Conservation (phyloP, 1,140 invertebrate species). For the Spodoptera frugiperda region DNA sequence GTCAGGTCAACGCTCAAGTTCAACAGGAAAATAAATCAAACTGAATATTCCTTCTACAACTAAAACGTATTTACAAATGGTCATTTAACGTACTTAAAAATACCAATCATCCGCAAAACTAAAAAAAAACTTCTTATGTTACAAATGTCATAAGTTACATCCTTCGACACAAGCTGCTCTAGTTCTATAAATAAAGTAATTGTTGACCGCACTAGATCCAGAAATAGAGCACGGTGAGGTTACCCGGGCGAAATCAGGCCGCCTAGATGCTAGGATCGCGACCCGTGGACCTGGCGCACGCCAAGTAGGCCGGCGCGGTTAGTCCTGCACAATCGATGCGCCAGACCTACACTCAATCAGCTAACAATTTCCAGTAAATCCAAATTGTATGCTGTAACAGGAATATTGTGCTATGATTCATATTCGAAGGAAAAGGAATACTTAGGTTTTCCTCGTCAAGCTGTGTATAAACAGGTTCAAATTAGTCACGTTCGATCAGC, state of each 20-base stretch:
- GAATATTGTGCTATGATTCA: slow-evolving; percentile 30
- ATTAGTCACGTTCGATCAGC: slow-evolving; percentile 13
- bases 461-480: slow-evolving; percentile 19
- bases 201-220: slow-evolving; percentile 52
- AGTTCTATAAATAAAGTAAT: slow-evolving; percentile 48
- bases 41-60: too few species aligned
- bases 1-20: too few species aligned
- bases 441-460: slow-evolving; percentile 4
- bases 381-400: slow-evolving; percentile 2
- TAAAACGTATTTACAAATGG: too few species aligned
- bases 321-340: slow-evolving; percentile 72
- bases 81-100: too few species aligned
- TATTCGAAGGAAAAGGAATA: neutral
- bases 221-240: slow-evolving; percentile 62
- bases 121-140: too few species aligned
- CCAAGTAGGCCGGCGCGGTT: slow-evolving; percentile 73
- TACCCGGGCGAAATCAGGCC: slow-evolving; percentile 64
- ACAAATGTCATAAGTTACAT: neutral
- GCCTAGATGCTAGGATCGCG: slow-evolving; percentile 67
- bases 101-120: too few species aligned
- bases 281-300: slow-evolving; percentile 64
- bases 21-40: too few species aligned
- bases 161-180: slow-evolving; percentile 13
- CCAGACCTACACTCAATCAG: slow-evolving; percentile 55
- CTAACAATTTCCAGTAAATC: slow-evolving; percentile 26